Evolutionary conservation across 1,140 invertebrate species (phyloP).

Genomic region (Gerris buenoi): DNA sequence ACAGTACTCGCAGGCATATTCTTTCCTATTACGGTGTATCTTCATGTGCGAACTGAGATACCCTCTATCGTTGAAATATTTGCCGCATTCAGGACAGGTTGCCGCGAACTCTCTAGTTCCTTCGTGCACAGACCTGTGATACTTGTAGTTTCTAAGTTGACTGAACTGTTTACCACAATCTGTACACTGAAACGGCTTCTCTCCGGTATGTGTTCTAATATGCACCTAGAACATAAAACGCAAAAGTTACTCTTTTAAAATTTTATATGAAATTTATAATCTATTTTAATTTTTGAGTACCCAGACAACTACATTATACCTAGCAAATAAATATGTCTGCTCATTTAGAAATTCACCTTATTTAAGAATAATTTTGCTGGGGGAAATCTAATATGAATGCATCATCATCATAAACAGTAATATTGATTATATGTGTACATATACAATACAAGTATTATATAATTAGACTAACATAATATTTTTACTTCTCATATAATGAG

Average conservation of each 20-base stretch:
- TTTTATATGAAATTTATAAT: too few species aligned
- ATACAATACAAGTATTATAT: too few species aligned
- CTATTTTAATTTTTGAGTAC: too few species aligned
- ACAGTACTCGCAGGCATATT: constrained; percentile 39
- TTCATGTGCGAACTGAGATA: constrained; percentile 30
- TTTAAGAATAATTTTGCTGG: too few species aligned
- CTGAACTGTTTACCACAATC: constrained; percentile 39
- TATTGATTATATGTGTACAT: too few species aligned
- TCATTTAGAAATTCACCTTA: too few species aligned
- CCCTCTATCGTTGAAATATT: constrained; percentile 38
- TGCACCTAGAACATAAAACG: constrained; percentile 32
- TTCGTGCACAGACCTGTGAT: constrained; percentile 24
- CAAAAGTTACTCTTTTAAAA: constrained; percentile 1
- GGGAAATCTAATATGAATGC: too few species aligned
- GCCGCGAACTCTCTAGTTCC: constrained; percentile 29
- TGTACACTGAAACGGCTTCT: constrained; percentile 43
- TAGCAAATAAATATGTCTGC: too few species aligned
- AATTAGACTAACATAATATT: too few species aligned
- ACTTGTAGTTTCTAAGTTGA: constrained; percentile 25
- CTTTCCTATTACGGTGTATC: constrained; percentile 25
- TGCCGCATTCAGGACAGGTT: constrained; percentile 39
- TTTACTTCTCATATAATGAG: too few species aligned
- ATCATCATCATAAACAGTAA: too few species aligned
- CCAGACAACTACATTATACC: too few species aligned
- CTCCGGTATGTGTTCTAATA: constrained; percentile 48